Conservation (phyloP, 2,888 invertebrate genomes). For the Drosophila mettleri region DNA sequence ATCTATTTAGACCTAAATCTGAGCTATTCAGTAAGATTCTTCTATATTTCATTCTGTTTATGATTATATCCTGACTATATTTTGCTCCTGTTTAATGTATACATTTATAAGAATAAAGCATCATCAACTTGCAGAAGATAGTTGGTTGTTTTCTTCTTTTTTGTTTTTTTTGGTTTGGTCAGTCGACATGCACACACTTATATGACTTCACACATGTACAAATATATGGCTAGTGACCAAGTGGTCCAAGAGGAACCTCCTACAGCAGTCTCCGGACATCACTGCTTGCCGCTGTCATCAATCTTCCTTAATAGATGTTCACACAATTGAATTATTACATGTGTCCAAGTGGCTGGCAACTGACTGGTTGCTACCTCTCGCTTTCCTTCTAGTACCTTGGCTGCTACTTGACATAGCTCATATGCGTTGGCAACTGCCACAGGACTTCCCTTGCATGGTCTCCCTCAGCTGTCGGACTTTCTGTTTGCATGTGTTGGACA, state of each 20-base stretch:
- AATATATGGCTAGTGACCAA: constrained; percentile 19
- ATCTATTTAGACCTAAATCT: not conserved
- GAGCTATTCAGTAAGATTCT: not conserved
- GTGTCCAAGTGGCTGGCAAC: constrained; percentile 78
- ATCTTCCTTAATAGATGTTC: constrained; percentile 83
- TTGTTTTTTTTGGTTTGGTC: not conserved
- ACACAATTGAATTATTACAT: constrained; percentile 83
- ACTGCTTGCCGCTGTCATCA: constrained; percentile 72
- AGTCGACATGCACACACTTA: constrained; percentile 7
- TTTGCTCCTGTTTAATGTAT: not conserved
- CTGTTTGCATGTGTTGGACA: constrained; percentile 66
- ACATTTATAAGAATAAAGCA: not conserved
- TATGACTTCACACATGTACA: constrained; percentile 6
- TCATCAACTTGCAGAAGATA: not conserved
- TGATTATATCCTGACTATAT: not conserved
- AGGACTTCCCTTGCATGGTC: constrained; percentile 2
- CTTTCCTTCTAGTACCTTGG: constrained; percentile 10
- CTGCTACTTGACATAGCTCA: constrained; percentile 58
- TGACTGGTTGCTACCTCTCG: constrained; percentile 50
- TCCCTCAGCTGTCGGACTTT: constrained; percentile 3
- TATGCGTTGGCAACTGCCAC: constrained; percentile 42
- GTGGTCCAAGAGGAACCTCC: constrained; percentile 11
- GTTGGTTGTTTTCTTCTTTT: no score
- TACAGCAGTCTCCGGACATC: constrained; percentile 22
- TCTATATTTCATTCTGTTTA: not conserved